Evolutionary conservation across 2,113 vertebrate species (phyloP).

Genomic region (Rhabdomys dilectus): DNA sequence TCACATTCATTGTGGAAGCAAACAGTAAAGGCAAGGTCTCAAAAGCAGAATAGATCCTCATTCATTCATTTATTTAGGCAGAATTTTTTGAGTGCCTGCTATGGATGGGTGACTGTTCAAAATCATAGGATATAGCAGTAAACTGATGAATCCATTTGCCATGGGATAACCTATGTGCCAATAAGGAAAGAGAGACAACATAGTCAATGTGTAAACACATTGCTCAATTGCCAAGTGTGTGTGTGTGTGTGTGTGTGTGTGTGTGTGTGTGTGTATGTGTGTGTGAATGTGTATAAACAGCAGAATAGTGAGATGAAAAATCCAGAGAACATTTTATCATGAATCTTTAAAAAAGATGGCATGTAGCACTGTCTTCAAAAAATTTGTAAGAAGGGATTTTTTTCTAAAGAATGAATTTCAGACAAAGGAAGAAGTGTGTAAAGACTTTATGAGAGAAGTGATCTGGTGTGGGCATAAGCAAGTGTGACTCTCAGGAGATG

Average conservation of each 20-base stretch:
- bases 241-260: neutral
- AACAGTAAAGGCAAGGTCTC: neutral
- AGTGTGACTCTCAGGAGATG: accelerated
- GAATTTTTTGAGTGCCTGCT: neutral
- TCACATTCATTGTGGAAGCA: neutral
- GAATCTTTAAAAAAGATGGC: neutral
- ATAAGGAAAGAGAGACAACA: neutral
- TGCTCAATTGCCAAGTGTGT: neutral
- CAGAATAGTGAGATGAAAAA: neutral
- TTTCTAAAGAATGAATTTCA: neutral
- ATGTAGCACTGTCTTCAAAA: neutral
- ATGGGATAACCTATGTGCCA: neutral
- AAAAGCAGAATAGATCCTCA: neutral
- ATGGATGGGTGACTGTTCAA: neutral
- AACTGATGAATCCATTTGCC: neutral
- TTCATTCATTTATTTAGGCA: neutral
- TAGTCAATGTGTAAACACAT: neutral
- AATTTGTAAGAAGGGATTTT: neutral
- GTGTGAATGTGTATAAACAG: neutral
- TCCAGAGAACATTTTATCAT: neutral
- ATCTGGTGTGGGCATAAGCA: neutral
- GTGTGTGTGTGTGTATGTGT: neutral
- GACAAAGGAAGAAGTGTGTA: neutral
- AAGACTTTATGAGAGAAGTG: neutral
- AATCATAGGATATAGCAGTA: neutral